Conservation (phyloP, 1,140 invertebrate genomes). For the Calliopsis andreniformis region DNA sequence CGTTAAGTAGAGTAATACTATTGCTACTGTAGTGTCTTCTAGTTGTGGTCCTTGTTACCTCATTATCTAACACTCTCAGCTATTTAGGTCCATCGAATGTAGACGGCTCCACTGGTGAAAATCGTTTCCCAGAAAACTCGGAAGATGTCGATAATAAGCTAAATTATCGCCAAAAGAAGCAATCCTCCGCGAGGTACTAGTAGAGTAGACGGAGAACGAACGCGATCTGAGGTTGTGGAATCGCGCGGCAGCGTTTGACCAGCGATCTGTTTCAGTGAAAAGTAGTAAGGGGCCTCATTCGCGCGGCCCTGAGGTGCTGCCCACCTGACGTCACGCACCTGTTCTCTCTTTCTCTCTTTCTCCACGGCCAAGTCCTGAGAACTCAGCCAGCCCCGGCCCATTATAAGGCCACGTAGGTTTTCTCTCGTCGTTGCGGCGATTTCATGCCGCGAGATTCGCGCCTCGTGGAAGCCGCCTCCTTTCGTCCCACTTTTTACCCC, state of each 20-base stretch:
- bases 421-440: constrained; percentile 61
- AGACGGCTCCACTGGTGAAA: no score
- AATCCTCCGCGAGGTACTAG: constrained; percentile 2
- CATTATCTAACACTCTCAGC: no score
- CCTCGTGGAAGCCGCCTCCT: constrained; percentile 57
- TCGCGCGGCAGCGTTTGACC: constrained; percentile 62
- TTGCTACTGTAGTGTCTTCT: no score
- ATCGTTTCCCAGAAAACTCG: no score
- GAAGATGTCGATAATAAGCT: not conserved
- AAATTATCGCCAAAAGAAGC: not conserved
- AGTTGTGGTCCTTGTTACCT: no score
- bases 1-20: no score
- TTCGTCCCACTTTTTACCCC: constrained; percentile 39
- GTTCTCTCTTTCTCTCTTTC: constrained; percentile 73
- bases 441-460: constrained; percentile 71
- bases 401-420: constrained; percentile 63
- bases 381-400: constrained; percentile 61
- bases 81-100: no score
- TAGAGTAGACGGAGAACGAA: no score
- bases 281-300: constrained; percentile 56
- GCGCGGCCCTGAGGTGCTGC: constrained; percentile 77
- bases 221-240: constrained; percentile 30
- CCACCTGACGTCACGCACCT: constrained; percentile 82
- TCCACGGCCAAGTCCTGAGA: constrained; percentile 51
- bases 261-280: constrained; percentile 64